These are phyloP conservation scores for Pecten maximus DNA, from an alignment of 2,888 invertebrate genomes.

Conservation along the genomic window DNA sequence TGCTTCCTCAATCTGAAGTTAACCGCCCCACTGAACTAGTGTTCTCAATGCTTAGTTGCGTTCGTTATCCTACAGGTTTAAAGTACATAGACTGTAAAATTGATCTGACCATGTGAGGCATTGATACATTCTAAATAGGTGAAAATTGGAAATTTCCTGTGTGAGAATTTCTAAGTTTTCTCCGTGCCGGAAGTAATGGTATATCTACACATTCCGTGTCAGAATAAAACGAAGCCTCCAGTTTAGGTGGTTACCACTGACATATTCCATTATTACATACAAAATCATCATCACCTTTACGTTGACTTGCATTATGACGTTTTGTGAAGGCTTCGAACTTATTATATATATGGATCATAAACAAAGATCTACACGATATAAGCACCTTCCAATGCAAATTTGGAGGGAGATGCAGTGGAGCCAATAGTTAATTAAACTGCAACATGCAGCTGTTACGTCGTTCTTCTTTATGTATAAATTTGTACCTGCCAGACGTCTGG, in stretches of 20 bases:
- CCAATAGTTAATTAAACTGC: too few relatives aligned
- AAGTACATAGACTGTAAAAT: constrained; percentile 28
- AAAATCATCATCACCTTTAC: too few relatives aligned
- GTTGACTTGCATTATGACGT: too few relatives aligned
- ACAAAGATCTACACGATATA: too few relatives aligned
- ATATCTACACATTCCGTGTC: neutral
- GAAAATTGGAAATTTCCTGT: constrained; percentile 30
- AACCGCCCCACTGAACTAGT: neutral
- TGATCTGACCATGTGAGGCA: neutral
- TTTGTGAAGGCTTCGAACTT: too few relatives aligned
- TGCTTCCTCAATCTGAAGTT: neutral
- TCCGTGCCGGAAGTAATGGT: neutral
- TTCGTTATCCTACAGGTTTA: neutral
- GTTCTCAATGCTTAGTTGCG: neutral
- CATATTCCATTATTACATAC: too few relatives aligned
- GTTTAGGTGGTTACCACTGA: neutral
- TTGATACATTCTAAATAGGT: constrained; percentile 31
- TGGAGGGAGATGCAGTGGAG: too few relatives aligned
- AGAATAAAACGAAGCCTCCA: neutral
- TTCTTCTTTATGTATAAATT: too few relatives aligned
- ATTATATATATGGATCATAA: too few relatives aligned
- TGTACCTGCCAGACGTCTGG: too few relatives aligned
- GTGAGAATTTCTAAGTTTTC: neutral
- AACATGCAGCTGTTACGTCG: too few relatives aligned
- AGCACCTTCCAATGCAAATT: too few relatives aligned